Evolutionary conservation across 2,113 vertebrate species (phyloP).

Genomic region (Fukomys damarensis): DNA sequence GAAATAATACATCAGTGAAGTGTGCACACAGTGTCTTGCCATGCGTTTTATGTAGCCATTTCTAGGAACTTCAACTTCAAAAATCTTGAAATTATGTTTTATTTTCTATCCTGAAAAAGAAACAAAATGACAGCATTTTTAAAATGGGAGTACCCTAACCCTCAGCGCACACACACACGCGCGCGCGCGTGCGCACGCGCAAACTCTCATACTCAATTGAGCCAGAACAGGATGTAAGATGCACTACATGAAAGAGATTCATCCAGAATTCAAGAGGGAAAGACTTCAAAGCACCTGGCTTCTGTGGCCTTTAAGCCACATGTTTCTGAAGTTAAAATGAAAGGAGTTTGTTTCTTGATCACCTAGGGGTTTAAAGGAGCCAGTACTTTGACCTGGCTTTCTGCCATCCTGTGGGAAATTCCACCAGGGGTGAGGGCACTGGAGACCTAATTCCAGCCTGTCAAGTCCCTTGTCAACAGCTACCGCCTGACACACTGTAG

Average conservation of each 20-base stretch:
- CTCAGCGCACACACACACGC: not conserved
- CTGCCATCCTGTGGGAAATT: not conserved
- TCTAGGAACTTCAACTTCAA: not conserved
- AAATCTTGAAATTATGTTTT: not conserved
- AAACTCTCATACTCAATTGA: not conserved
- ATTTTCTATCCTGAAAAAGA: not conserved
- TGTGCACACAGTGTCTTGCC: not conserved
- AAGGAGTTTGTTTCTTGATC: not conserved
- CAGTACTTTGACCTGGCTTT: not conserved
- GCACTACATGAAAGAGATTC: not conserved
- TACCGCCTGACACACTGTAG: too few relatives aligned
- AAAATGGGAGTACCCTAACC: not conserved
- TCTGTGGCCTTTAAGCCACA: not conserved
- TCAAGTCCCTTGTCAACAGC: not conserved
- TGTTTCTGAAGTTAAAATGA: not conserved
- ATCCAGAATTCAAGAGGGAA: not conserved
- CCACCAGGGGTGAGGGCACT: fast-evolving
- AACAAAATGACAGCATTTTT: not conserved
- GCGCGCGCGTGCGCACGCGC: not conserved
- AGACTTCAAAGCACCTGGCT: not conserved
- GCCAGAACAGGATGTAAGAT: not conserved
- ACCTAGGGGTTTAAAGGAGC: not conserved
- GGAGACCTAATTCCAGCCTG: not conserved
- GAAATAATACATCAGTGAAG: not conserved
- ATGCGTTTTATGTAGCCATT: not conserved